Base-by-base conservation (phyloP, 2,797 vertebrate species). In the Premnoplex brunnescens region DNA sequence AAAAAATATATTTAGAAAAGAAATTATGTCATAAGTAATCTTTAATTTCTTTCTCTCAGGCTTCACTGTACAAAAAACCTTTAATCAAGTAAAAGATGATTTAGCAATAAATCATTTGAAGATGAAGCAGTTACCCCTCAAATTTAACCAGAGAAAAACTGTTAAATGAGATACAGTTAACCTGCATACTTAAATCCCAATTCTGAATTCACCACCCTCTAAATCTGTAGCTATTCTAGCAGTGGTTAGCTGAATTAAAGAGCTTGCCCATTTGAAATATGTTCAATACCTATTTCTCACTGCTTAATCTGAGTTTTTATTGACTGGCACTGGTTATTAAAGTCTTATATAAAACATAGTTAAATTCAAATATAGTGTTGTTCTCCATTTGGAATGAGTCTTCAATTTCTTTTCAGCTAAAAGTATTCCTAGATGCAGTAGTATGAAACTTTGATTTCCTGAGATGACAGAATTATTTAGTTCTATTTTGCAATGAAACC, bases 401-500 rank as follows among this genome's bases (percentile, higher is more conserved):
- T 68, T 84, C 43, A 74, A 83, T 94, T 83, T 95, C n/a, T 58
- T 91, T 83, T 68, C 2, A 5, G 27, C 24, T 80, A 10, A 77
- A 11, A 60, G 24, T 74, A 64, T 34, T 88, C 14, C 15, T 86
- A 60, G 24, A 79, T 55, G 27, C 8, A 79, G 32, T 52, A 67
- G 6, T 73, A 66, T 22, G 56, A 79, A 93, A 60, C 36, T 79
- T 90, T 43, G n/a, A 85, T 94, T 93, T 91, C 44, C 44, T 76
- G 26, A 94, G 23, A 85, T 48, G 58, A 82, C 56, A 63, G 63
- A 92, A 71, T 85, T 76, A 89, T 87, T 93, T 92, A 36, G 34
- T 71, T 93, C 32, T n/a, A 48, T 77, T 94, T 78, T 69, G 14
- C 20, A 93, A 66, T 67, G 46, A 82, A 80, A 71, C 13, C 3